Evolutionary conservation across 2,888 invertebrate genomes (phyloP).

Genomic region (Rhagonycha lutea): DNA sequence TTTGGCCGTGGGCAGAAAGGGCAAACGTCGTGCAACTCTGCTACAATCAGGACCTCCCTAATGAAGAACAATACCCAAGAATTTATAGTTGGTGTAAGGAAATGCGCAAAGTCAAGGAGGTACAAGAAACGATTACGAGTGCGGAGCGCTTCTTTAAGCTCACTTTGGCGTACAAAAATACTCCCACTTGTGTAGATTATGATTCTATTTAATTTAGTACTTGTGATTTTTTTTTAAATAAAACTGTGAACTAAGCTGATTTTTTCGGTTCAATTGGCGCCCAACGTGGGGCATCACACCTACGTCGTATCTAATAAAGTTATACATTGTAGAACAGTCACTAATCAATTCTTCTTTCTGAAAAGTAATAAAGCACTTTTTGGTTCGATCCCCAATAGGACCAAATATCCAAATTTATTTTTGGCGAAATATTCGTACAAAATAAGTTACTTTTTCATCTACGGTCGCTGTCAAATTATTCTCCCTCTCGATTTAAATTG

Average conservation of each 20-base stretch:
- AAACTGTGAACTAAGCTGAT: not conserved
- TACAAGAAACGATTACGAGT: not conserved
- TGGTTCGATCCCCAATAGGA: not conserved
- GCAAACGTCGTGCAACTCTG: constrained; percentile 25
- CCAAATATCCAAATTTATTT: constrained; percentile 10
- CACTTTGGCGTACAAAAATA: not conserved
- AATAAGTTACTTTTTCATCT: constrained; percentile 46
- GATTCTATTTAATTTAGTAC: not conserved
- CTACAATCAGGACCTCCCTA: not conserved
- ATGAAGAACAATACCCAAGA: not conserved
- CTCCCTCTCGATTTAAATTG: not conserved
- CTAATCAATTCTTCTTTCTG: not conserved
- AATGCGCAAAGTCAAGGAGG: not conserved
- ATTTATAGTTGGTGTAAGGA: not conserved
- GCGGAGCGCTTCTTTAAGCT: not conserved
- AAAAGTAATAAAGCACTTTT: not conserved
- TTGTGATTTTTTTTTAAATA: not conserved
- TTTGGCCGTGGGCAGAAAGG: constrained; percentile 51
- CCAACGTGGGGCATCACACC: not conserved
- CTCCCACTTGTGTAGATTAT: not conserved
- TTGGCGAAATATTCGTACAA: constrained; percentile 35
- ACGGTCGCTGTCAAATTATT: not conserved
- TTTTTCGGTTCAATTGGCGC: not conserved
- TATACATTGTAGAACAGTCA: no score
- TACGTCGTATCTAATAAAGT: no score